Percentiles rank a stretch among this genome's conserved stretches.
Evolutionary conservation across 2,888 invertebrate species (phyloP).

Genomic region (Suillia variegata): DNA sequence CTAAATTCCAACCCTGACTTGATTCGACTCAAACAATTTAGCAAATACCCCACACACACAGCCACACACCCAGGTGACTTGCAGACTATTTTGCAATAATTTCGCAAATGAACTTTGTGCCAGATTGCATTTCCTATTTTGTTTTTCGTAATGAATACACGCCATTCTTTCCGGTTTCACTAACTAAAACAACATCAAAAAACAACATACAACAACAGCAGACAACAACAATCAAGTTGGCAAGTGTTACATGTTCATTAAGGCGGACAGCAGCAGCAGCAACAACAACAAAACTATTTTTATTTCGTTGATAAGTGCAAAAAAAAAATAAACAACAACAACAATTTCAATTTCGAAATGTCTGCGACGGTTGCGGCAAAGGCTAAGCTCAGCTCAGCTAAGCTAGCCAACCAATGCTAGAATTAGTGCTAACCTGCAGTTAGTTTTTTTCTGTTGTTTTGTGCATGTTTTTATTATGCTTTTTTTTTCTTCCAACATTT

Average conservation of each 20-base stretch:
- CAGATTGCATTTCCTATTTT: not conserved
- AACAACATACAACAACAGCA: not conserved
- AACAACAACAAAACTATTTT: too few relatives aligned
- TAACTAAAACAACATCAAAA: not conserved
- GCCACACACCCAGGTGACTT: not conserved
- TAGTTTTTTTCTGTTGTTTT: not conserved
- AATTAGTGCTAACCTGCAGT: not conserved
- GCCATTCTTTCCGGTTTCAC: not conserved
- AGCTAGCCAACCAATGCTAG: too few relatives aligned
- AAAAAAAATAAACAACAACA: not conserved
- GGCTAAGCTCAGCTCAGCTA: too few relatives aligned
- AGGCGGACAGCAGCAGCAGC: too few relatives aligned
- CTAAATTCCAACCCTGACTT: too few relatives aligned
- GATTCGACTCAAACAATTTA: too few relatives aligned
- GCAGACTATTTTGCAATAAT: not conserved
- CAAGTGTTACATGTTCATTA: slow-evolving; percentile 2
- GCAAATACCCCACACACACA: not conserved
- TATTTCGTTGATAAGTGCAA: not conserved
- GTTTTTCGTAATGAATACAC: not conserved
- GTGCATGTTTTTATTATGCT: not conserved
- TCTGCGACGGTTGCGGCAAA: too few relatives aligned
- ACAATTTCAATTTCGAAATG: not conserved
- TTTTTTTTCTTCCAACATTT: too few relatives aligned
- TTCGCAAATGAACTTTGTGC: not conserved
- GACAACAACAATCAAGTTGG: too few relatives aligned